Evolutionary conservation across 2,113 vertebrate genomes (phyloP).

Genomic region (Machaerirhynchus nigripectus): DNA sequence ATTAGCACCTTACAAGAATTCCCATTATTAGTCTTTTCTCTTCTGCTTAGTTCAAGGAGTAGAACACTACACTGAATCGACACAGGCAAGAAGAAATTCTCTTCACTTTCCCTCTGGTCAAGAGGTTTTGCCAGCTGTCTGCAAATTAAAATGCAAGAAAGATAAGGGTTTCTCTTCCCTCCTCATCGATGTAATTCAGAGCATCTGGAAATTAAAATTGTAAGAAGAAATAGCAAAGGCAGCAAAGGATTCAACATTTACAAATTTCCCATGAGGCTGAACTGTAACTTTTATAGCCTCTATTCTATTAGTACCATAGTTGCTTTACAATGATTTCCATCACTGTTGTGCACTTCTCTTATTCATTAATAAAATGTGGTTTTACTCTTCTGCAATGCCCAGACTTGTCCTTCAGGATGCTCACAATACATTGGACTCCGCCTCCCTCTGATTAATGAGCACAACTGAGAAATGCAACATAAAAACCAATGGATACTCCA

Average conservation of each 20-base stretch:
- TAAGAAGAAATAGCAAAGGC: neutral
- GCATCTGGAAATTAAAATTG: neutral
- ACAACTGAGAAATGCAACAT: neutral
- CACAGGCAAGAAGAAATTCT: neutral
- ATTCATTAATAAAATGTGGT: fast-evolving
- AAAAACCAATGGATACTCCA: neutral
- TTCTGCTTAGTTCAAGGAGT: neutral
- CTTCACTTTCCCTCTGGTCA: neutral
- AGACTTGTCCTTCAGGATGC: neutral
- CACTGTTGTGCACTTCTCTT: neutral
- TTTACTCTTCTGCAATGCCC: neutral
- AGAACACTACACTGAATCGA: neutral
- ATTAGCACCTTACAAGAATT: neutral
- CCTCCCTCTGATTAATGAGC: neutral
- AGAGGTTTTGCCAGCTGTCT: neutral
- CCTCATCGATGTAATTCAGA: neutral
- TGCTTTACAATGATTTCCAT: neutral
- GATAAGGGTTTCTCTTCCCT: neutral
- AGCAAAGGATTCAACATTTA: neutral
- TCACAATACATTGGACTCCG: neutral
- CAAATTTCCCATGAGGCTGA: neutral
- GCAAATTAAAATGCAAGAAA: neutral
- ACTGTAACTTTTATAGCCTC: neutral
- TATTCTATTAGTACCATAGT: neutral
- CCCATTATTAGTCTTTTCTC: neutral